Base-by-base conservation (phyloP, 2,888 invertebrate genomes). In the Ypsolopha scabrella region DNA sequence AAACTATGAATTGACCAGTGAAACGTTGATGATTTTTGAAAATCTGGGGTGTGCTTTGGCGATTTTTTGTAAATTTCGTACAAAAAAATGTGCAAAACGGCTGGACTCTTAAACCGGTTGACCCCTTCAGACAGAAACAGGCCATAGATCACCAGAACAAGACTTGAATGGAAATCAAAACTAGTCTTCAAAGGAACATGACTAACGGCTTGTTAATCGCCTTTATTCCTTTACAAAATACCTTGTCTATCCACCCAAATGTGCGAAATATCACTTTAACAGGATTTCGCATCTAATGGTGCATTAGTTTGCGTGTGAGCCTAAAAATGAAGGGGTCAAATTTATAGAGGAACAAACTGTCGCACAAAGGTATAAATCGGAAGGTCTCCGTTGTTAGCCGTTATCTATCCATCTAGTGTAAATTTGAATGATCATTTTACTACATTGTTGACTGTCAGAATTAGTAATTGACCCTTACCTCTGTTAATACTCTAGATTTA, bases 161-260 rank as follows among this genome's bases (percentile, higher is more conserved):
- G 69, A 61, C 61, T 59, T 61, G 62, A 66, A 62, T 53, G 50
- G 53, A 51, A 60, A 64, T 64, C 62, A 60, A 63, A 67, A 66
- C 61, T 60, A 60, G 62, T 60, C 57, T 54, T 55, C 41, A 61
- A 68, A 62, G 62, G 65, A 47, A 64, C 67, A 62, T 76, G 75
- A 80, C 68, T 72, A 74, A 81, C 76, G 70, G 68, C 73, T 75
- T 70, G 77, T 80, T 81, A 79, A 80, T 79, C 68, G 70, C 67
- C 61, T 67, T 82, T 43, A 51, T 55, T 57, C 60, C 74, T 41
- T 37, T 51, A 41, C 43, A 41, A 50, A 74, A 75, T 72, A 69
- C 68, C 70, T 62, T 72, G 76, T 75, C 62, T 37, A 14, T 9
- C 44, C 62, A 58, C 60, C 47, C 41, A 46, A 51, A 48, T 44